A percentile compares a stretch with the other conserved stretches of the same genome.
Evolutionary conservation across 2,888 invertebrate genomes (phyloP).

Genomic region (Nudaria mundana): DNA sequence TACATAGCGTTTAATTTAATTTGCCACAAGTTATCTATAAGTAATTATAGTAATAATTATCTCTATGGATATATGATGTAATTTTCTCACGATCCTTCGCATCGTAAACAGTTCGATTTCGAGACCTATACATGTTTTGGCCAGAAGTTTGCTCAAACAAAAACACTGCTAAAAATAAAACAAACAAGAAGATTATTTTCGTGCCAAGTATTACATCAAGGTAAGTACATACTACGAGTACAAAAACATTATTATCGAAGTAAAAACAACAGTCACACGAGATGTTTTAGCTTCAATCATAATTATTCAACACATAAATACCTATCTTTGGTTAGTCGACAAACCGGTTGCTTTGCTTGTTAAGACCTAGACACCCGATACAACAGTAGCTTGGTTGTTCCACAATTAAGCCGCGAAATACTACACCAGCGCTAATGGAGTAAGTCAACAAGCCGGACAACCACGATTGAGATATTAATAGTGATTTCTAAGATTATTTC

Average conservation of each 20-base stretch:
- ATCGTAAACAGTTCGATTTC: not conserved
- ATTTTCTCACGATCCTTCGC: not conserved
- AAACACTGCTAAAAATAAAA: not conserved
- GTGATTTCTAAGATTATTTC: slow-evolving; percentile 5
- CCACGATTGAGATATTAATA: slow-evolving; percentile 30
- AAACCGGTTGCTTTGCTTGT: slow-evolving; percentile 33
- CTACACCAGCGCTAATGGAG: slow-evolving; percentile 64
- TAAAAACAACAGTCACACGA: slow-evolving; percentile 1
- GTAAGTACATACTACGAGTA: not conserved
- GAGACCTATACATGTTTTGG: not conserved
- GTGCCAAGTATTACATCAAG: not conserved
- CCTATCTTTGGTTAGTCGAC: slow-evolving; percentile 38
- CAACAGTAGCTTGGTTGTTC: slow-evolving; percentile 60
- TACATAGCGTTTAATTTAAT: too few relatives aligned
- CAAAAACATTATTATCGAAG: not conserved
- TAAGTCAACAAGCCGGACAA: slow-evolving; percentile 32
- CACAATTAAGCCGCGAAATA: slow-evolving; percentile 70
- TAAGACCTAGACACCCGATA: slow-evolving; percentile 50
- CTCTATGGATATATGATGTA: not conserved
- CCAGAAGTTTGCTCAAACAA: not conserved
- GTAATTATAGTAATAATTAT: too few relatives aligned
- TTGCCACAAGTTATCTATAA: too few relatives aligned
- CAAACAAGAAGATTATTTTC: not conserved
- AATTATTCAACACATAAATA: slow-evolving; percentile 20
- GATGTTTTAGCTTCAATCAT: slow-evolving; percentile 18